Base-by-base conservation (phyloP, 2,797 vertebrate genomes). In the Antennarius maculatus region DNA sequence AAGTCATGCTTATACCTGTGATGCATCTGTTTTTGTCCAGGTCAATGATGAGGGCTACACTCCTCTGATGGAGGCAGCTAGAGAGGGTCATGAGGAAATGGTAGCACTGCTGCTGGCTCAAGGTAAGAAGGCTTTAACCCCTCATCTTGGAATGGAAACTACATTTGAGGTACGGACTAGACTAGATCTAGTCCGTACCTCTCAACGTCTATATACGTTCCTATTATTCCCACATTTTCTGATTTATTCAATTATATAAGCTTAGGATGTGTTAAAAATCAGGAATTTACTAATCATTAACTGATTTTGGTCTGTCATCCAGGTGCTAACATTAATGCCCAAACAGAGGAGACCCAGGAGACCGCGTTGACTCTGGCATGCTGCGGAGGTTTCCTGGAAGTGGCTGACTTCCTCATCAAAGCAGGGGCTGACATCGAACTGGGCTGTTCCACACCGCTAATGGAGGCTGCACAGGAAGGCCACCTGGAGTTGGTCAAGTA, bases 21-120 rank as follows among this genome's bases (percentile, higher is more conserved):
- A 29, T 42, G 18, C 15, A 52, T 74, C 18, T 68, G 18, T 85
- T 85, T 80, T 43, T 85, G 52, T 71, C 52, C 65, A 92, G 91
- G 98, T 99, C 13, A 99, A 99, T 82, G 98, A 99, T 86, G 98
- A 99, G 88, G 98, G 98, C 54, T 99, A 99, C 81, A 99, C 98
- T 17, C 98, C 98, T 28, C 91, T 99, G 63, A 99, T 99, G 98
- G 98, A 99, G 88, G 98, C 98, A 77, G 97, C 98, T 53, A 95
- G 98, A 47, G 98, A 99, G 88, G 98, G 98, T 69, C 98, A 99
- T 2, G 98, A 99, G 63, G 98, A 99, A 82, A 99, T 99, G 96
- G 98, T 99, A 68, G 97, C 97, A 37, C 92, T 99, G 69, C 94
- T 99, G 46, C 92, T 99, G 82, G 97, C 98, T 71, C 98, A 99